Base-by-base conservation (phyloP, 2,113 vertebrate species). In the Myotis lucifugus region DNA sequence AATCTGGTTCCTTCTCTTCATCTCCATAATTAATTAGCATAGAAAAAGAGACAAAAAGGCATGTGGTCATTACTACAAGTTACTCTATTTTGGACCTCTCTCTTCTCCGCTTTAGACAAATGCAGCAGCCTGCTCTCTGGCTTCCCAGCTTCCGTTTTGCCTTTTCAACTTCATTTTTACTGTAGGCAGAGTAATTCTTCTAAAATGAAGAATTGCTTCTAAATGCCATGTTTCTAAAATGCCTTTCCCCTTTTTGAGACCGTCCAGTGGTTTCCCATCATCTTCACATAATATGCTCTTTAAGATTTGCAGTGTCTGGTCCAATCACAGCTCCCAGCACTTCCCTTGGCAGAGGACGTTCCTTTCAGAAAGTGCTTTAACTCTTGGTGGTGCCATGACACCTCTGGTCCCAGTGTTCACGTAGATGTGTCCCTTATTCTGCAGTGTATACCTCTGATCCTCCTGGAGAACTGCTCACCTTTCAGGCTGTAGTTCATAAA, bases 21-120 rank as follows among this genome's bases (percentile, higher is more conserved):
- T 19, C 29, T 90, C 37, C 14, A 8, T 79, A 42, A 64, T 67
- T 37, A 91, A 19, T 76, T 48, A 40, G 50, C 54, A 34, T 52
- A 72, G 54, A 88, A 88, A 91, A 70, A 19, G 54, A 40, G 52
- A 88, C 72, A 83, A 79, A 93, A 84, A 74, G 34, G 54, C 83
- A 50, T 5, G 9, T 76, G 87, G 56, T 37, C 18, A 15, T 85
- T 85, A 59, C 21, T 21, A 10, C 50, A 84, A 69, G 10, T 85
- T 25, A 10, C 54, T 95, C 23, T 69, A 2, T 67, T 66, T 85
- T 72, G 48, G 5, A 87, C 0, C 10, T 82, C 4, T 18, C 21
- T 86, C 48, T 87, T 83, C 84, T 40, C 48, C 64, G 42, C 61
- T 48, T 48, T 42, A 13, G 42, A 46, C 7, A 23, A 86, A n/a